A percentile compares a stretch with the other conserved stretches of the same genome.
These are phyloP conservation scores for Zingel zingel DNA, from an alignment of 2,113 vertebrate genomes.

Conservation along the genomic window DNA sequence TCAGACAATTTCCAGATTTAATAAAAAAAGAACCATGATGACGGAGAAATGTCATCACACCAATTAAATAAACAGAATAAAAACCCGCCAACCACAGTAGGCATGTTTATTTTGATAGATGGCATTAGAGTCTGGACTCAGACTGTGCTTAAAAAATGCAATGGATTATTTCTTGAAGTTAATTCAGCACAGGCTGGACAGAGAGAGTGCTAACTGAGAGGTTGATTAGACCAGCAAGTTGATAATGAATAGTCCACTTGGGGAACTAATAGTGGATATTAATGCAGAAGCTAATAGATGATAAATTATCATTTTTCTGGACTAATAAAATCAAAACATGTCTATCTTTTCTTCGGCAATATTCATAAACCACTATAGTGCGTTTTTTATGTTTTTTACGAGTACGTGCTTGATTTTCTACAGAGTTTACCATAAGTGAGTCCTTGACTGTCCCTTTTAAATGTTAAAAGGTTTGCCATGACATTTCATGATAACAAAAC, in stretches of 20 bases:
- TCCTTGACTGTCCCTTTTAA: constrained; percentile 47
- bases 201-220: constrained; percentile 32
- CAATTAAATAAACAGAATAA: constrained; percentile 38
- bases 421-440: constrained; percentile 34
- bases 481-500: constrained; percentile 42
- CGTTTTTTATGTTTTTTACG: constrained; percentile 19
- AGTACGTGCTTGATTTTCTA: constrained; percentile 18
- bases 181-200: constrained; percentile 45
- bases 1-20: neutral
- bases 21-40: constrained; percentile 1
- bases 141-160: constrained; percentile 30
- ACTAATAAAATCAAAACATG: constrained; percentile 1
- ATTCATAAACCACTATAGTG: constrained; percentile 11
- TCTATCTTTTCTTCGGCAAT: neutral
- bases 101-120: constrained; percentile 44
- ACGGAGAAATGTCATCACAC: neutral
- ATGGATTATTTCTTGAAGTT: constrained; percentile 23
- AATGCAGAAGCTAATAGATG: neutral
- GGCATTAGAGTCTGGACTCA: constrained; percentile 35
- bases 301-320: neutral
- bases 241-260: neutral
- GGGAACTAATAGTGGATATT: neutral
- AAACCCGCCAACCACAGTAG: constrained; percentile 2
- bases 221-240: constrained; percentile 4
- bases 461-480: constrained; percentile 29